Base-by-base conservation (phyloP, 2,888 invertebrate genomes). In the Hypselothyrea guttata region DNA sequence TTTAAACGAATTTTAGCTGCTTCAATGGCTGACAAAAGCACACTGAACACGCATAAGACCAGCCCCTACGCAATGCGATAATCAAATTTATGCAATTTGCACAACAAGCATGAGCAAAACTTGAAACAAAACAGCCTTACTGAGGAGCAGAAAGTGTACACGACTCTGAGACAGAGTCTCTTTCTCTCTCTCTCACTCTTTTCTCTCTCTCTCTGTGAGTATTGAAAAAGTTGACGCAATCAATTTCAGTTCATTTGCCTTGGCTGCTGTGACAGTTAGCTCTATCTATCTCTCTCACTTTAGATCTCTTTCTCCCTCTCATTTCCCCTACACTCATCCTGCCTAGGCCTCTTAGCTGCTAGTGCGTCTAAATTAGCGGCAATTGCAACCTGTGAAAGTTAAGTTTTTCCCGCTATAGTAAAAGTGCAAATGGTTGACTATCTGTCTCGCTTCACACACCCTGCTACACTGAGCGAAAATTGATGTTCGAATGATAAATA, bases 341-440 rank as follows among this genome's bases (percentile, higher is more conserved):
- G 12, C 38, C 28, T 35, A 35, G 31, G 34, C 35, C 47, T 34
- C 18, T 56, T 40, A 33, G 33, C 38, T 37, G 34, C 45, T 28
- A 31, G 27, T n/a, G 68, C 60, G 64, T 54, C 46, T 51, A 74
- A 83, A 79, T 79, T 79, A 83, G 72, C 79, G 57, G 33, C 35
- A 49, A 68, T 46, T 76, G 83, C 78, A 79, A 79, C 83, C 79
- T 79, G 83, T 54, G 60, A 55, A 57, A 71, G 60, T 57, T 79
- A 79, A 79, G 64, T 83, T 83, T 83, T 83, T 22, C 22, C 5
- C 64, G 71, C 75, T 79, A 69, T 79, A 76, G 69, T 59, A 83
- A 79, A 79, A 79, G 81, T 83, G 79, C 78, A 78, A 82, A 78
- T 82, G 74, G 76, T 83, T 60, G 44, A 49, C 59, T 75, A 54